phyloP scores from a whole-genome alignment of 2,797 vertebrate species.

The Valencia hispanica region DNA sequence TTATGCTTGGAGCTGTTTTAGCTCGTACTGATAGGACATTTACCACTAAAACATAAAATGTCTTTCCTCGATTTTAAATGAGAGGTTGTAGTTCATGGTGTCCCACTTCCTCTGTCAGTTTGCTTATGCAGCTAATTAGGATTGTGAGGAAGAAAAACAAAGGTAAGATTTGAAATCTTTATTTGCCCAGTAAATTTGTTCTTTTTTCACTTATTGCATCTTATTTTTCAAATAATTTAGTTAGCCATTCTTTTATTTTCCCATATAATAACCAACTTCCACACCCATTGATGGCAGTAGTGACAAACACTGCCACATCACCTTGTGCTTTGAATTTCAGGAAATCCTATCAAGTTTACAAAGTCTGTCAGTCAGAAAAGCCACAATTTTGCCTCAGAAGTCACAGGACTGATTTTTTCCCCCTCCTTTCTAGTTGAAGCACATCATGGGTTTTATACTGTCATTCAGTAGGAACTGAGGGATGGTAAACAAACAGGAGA shows the following conservation, averaged over 20 bases:
- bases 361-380: constrained; percentile 24
- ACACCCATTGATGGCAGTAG: constrained; percentile 5
- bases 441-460: neutral
- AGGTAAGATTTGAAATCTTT: constrained; percentile 2
- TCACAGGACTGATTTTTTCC: neutral
- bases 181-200: neutral
- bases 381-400: constrained; percentile 27
- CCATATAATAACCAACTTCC: neutral
- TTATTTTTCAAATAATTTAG: constrained; percentile 1
- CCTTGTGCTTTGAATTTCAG: constrained; percentile 12
- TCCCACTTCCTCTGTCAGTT: constrained; percentile 25
- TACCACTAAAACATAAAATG: constrained; percentile 55
- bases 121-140: constrained; percentile 35
- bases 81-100: constrained; percentile 45
- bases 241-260: neutral
- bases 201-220: neutral
- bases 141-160: constrained; percentile 12
- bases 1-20: constrained; percentile 67
- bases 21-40: constrained; percentile 69
- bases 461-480: constrained; percentile 8
- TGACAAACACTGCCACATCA: constrained; percentile 12
- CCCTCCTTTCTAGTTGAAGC: neutral
- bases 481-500: constrained; percentile 16
- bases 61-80: constrained; percentile 49
- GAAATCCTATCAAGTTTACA: constrained; percentile 17